A percentile compares a stretch with the other conserved stretches of the same genome.
phyloP scores from a whole-genome alignment of 92 coral and sea anemone genomes.

The Siderastrea radians region DNA sequence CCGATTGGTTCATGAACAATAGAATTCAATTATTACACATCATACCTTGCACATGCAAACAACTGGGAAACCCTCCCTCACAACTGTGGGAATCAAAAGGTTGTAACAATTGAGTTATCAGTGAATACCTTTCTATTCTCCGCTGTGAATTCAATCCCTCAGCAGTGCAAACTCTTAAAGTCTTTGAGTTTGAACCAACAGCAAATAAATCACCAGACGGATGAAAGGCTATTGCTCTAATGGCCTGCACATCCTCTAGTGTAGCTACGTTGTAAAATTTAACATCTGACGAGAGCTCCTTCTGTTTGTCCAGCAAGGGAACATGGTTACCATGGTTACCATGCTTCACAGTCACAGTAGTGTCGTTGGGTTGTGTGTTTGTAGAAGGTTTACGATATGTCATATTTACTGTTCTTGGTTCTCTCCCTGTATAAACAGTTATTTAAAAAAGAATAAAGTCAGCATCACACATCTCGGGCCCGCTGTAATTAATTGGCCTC shows the following conservation, averaged over 20 bases:
- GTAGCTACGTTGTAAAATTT: constrained; percentile 82
- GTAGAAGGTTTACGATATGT: constrained; percentile 76
- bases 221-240: constrained; percentile 95
- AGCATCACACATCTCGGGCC: not conserved
- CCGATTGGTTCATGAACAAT: too few relatives aligned
- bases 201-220: constrained; percentile 93
- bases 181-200: constrained; percentile 94
- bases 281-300: constrained; percentile 56
- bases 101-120: too few relatives aligned
- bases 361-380: constrained; percentile 59
- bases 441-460: not conserved
- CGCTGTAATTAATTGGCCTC: too few relatives aligned
- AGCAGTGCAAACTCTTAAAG: constrained; percentile 84
- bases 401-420: constrained; percentile 47
- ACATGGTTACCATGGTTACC: not conserved
- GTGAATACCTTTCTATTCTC: constrained; percentile 64
- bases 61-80: too few relatives aligned
- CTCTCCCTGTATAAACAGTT: constrained; percentile 15
- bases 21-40: too few relatives aligned
- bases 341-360: constrained; percentile 36
- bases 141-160: constrained; percentile 63
- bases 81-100: too few relatives aligned
- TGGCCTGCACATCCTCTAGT: constrained; percentile 92
- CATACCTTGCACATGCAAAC: too few relatives aligned
- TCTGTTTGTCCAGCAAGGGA: constrained; percentile 57